Evolutionary conservation across 2,113 vertebrate genomes (phyloP).

Genomic region (Rattus norvegicus): DNA sequence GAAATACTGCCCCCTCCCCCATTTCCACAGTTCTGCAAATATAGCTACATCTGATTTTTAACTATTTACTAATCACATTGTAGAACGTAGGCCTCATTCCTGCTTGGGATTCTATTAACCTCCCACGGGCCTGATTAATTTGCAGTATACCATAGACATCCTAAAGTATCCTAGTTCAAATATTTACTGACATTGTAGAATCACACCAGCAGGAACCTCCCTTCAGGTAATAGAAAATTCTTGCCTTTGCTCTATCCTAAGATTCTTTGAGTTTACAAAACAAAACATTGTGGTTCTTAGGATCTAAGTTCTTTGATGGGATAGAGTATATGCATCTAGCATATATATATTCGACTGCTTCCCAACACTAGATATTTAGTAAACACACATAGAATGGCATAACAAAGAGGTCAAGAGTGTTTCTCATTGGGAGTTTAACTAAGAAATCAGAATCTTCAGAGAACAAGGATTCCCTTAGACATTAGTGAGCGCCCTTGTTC

Average conservation of each 20-base stretch:
- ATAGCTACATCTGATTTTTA: background rate
- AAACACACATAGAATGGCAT: background rate
- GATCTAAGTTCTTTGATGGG: conserved; percentile 30
- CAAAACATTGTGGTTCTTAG: background rate
- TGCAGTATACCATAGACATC: background rate
- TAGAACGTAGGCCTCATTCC: background rate
- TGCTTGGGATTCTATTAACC: background rate
- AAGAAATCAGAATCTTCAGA: conserved; percentile 23
- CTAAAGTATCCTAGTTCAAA: conserved; percentile 1
- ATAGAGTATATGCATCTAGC: background rate
- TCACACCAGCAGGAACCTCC: background rate
- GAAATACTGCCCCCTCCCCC: background rate
- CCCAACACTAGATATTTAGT: conserved; percentile 27
- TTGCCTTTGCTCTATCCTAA: background rate
- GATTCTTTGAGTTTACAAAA: background rate
- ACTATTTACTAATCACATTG: background rate
- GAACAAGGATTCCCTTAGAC: background rate
- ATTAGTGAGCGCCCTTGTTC: background rate
- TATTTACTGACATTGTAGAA: background rate
- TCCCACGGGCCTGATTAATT: background rate
- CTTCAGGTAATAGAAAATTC: background rate
- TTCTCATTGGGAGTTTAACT: conserved; percentile 14
- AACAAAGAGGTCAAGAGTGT: conserved; percentile 47
- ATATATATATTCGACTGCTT: conserved; percentile 21
- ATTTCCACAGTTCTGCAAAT: background rate